Evolutionary conservation across 2,797 vertebrate genomes (phyloP).

Genomic region (Borostomias antarcticus): DNA sequence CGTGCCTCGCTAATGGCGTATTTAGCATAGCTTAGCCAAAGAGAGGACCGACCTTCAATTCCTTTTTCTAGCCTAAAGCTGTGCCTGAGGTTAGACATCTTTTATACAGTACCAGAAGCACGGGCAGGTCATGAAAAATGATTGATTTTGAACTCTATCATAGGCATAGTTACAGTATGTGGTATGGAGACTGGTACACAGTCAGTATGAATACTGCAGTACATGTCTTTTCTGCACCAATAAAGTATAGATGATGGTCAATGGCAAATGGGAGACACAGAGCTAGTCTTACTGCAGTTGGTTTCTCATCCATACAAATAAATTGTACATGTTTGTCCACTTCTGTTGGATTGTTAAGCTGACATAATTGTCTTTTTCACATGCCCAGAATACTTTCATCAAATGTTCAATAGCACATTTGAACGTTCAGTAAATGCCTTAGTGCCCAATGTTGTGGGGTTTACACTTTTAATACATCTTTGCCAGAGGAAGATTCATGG

Average conservation of each 20-base stretch:
- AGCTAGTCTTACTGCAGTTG: no score
- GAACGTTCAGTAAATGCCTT: slow-evolving; percentile 47
- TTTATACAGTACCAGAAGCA: slow-evolving; percentile 45
- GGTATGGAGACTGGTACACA: neutral
- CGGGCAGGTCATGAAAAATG: slow-evolving; percentile 61
- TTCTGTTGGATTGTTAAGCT: slow-evolving; percentile 22
- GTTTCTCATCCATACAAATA: slow-evolving; percentile 46
- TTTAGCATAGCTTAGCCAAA: slow-evolving; percentile 30
- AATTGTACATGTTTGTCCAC: slow-evolving; percentile 32
- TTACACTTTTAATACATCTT: slow-evolving; percentile 55
- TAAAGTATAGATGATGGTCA: no score
- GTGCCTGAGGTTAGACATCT: slow-evolving; percentile 47
- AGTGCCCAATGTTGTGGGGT: no score
- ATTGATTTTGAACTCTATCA: slow-evolving; percentile 46
- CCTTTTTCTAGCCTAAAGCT: slow-evolving; percentile 38
- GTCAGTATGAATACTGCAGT: slow-evolving; percentile 60
- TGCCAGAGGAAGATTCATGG: slow-evolving; percentile 60
- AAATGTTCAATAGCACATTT: slow-evolving; percentile 43
- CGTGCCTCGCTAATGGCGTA: slow-evolving; percentile 23
- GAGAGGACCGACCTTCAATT: slow-evolving; percentile 29
- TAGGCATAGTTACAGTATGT: slow-evolving; percentile 17
- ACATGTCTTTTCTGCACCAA: no score
- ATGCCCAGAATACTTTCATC: slow-evolving; percentile 36
- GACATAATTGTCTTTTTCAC: slow-evolving; percentile 10
- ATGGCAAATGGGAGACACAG: slow-evolving; percentile 49